A percentile compares a stretch with the other conserved stretches of the same genome.
These are phyloP conservation scores for Progne subis DNA, from an alignment of 2,113 vertebrate species.

Conservation along the genomic window DNA sequence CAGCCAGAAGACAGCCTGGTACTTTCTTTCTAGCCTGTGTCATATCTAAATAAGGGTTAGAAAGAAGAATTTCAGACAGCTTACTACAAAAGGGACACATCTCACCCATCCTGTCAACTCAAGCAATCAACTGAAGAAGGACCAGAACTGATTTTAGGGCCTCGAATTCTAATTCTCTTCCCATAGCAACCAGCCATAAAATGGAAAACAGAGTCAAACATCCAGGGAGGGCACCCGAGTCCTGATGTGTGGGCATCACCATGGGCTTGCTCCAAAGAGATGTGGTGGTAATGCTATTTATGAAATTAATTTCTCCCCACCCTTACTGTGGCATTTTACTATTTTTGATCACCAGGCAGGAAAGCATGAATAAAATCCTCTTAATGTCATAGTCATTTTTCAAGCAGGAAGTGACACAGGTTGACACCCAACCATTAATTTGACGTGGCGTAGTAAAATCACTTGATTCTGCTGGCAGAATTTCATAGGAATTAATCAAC, in stretches of 20 bases:
- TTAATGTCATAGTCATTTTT: background rate
- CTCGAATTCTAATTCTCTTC: background rate
- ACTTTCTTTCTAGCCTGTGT: background rate
- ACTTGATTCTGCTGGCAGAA: constrained; percentile 6
- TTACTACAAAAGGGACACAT: background rate
- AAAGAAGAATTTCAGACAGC: background rate
- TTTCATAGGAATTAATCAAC: constrained; percentile 31
- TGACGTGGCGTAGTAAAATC: background rate
- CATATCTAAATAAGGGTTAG: background rate
- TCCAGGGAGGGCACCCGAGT: background rate
- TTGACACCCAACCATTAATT: constrained; percentile 58
- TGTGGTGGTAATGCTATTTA: background rate
- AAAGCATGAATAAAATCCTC: constrained; percentile 1
- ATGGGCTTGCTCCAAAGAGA: background rate
- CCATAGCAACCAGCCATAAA: background rate
- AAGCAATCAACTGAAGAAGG: background rate
- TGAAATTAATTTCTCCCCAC: background rate
- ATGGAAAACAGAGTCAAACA: background rate
- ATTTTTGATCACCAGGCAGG: background rate
- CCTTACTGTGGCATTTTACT: background rate
- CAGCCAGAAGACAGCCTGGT: background rate
- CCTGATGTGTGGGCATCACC: background rate
- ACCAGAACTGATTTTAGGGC: background rate
- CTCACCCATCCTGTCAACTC: background rate
- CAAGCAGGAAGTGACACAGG: constrained; percentile 33